Evolutionary conservation across 2,113 vertebrate genomes (phyloP), one percentile per base, ranked within the genome.

Genomic region (Brachypodius melanocephalos): DNA sequence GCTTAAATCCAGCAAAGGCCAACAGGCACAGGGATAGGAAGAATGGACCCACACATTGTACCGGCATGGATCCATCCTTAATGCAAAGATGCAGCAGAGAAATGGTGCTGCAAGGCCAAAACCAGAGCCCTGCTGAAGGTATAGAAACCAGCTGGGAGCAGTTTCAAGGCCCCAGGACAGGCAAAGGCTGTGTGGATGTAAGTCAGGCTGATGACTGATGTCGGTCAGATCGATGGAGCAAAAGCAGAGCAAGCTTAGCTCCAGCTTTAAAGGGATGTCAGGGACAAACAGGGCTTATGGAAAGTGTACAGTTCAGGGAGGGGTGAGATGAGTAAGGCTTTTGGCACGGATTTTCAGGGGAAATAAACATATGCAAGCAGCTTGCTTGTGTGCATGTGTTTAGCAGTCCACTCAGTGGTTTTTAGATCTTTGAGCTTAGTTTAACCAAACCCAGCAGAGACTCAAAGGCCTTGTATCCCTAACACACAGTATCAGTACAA

Each of bases 31-130:
- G 32, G 45, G 58, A 14, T 1, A 32, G 34, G 67, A 67, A 77
- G 16, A 68, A 67, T 1, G 11, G 42, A 18, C 13, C 15, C 59
- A 49, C 2, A 4, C 0, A 0, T 34, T 12, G 1, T 29, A 43
- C 18, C 32, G 29, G 2, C 12, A 65, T 1, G 2, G 31, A 4
- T 14, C 38, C 28, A 7, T 14, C 40, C 34, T 10, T 24, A 46
- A 54, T n/a, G 28, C 46, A 82, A 87, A 72, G 52, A 38, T 14
- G 51, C 20, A 66, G 58, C 36, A 54, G 57, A 68, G 22, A 55
- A 49, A 18, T 18, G 36, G 17, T 51, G 55, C 58, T 14, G 3
- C 22, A 31, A 40, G 58, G 31, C 57, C 87, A 45, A 84, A 86
- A 5, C 9, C 57, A 84, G 17, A n/a, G 14, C 8, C 28, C 48